phyloP scores from a whole-genome alignment of 1,140 invertebrate genomes.

The Drosophila suzukii region DNA sequence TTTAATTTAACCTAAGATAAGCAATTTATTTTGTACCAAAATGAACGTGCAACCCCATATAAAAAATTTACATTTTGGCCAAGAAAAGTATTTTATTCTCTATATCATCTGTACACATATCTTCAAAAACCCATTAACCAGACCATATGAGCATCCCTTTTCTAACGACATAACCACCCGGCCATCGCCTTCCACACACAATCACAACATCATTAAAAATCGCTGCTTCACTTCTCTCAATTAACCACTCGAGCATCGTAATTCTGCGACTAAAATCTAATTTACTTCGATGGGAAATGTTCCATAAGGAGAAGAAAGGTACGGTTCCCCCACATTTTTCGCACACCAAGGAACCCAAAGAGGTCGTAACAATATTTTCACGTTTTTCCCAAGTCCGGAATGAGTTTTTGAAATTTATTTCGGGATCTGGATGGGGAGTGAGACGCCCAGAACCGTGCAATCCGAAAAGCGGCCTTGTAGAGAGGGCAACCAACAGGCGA shows the following conservation, averaged over 20 bases:
- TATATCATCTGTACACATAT: neutral
- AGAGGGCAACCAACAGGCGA: slow-evolving; percentile 52
- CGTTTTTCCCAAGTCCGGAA: slow-evolving; percentile 81
- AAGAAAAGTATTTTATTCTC: neutral
- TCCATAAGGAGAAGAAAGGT: slow-evolving; percentile 13
- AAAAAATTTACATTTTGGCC: too few relatives aligned
- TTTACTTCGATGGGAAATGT: slow-evolving; percentile 71
- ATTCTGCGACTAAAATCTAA: slow-evolving; percentile 74
- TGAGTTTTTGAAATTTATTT: slow-evolving; percentile 80
- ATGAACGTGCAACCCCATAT: too few relatives aligned
- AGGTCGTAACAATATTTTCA: slow-evolving; percentile 82
- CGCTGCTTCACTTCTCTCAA: slow-evolving; percentile 75
- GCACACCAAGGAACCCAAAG: slow-evolving; percentile 14
- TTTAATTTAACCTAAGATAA: too few relatives aligned
- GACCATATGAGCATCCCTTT: slow-evolving; percentile 23
- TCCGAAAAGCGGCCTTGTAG: slow-evolving; percentile 39
- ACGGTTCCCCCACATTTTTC: slow-evolving; percentile 1
- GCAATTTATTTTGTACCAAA: too few relatives aligned
- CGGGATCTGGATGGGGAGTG: slow-evolving; percentile 4
- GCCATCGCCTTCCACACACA: slow-evolving; percentile 4
- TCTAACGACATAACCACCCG: neutral
- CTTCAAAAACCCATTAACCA: neutral
- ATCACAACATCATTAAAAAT: slow-evolving; percentile 76
- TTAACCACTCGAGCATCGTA: slow-evolving; percentile 67
- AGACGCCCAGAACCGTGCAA: slow-evolving; percentile 32